Conservation (phyloP, 2,113 vertebrate genomes). For the Percina caprodes region DNA sequence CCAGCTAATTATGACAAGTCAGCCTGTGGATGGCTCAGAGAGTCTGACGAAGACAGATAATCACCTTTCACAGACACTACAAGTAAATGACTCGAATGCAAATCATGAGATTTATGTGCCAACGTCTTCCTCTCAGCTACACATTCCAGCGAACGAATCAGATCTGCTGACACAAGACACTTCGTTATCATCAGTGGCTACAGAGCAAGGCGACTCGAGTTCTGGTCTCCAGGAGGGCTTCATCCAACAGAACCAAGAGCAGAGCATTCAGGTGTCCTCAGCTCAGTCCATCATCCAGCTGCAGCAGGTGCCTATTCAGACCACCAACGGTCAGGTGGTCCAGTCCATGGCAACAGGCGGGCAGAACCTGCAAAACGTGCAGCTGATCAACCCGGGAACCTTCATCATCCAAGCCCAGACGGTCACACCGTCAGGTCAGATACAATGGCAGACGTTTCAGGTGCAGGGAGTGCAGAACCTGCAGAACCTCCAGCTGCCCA, state of each 20-base stretch:
- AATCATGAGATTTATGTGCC: slow-evolving; percentile 97
- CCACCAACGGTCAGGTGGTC: slow-evolving; percentile 93
- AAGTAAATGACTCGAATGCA: slow-evolving; percentile 87
- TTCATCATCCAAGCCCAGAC: slow-evolving; percentile 99
- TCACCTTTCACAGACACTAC: slow-evolving; percentile 91
- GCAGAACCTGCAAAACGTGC: slow-evolving; percentile 94
- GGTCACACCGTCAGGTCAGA: slow-evolving; percentile 96
- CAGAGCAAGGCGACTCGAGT: slow-evolving; percentile 87
- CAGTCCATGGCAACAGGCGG: slow-evolving; percentile 89
- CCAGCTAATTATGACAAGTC: slow-evolving; percentile 94
- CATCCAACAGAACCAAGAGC: slow-evolving; percentile 92
- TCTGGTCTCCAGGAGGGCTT: slow-evolving; percentile 94
- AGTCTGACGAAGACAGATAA: slow-evolving; percentile 91
- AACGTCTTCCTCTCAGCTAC: slow-evolving; percentile 94
- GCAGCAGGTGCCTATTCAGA: slow-evolving; percentile 92
- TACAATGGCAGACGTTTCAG: slow-evolving; percentile 99
- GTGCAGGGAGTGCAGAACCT: slow-evolving; percentile 99
- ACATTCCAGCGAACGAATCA: slow-evolving; percentile 90
- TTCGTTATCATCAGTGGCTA: slow-evolving; percentile 82
- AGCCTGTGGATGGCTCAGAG: slow-evolving; percentile 90
- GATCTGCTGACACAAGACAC: slow-evolving; percentile 92
- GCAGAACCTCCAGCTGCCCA: slow-evolving; percentile 98
- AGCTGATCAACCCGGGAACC: slow-evolving; percentile 97
- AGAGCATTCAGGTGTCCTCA: slow-evolving; percentile 91
- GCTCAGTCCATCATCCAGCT: slow-evolving; percentile 94